Conservation (phyloP, 2,888 invertebrate species). For the Phania funesta region DNA sequence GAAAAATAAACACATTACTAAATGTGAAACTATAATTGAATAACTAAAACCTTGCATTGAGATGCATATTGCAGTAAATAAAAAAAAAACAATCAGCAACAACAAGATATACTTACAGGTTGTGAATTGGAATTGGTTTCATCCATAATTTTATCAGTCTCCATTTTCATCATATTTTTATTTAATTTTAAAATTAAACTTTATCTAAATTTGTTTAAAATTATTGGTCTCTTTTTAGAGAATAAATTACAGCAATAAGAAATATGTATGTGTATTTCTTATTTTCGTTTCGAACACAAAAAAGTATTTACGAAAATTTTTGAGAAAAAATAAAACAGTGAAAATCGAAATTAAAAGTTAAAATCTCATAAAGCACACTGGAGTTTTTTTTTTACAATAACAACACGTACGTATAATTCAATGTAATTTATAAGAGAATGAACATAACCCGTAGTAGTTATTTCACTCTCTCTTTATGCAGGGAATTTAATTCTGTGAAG, state of each 20-base stretch:
- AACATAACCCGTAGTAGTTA: background rate
- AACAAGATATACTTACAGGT: slow-evolving; percentile 79
- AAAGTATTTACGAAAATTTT: slow-evolving; percentile 33
- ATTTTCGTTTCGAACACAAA: slow-evolving; percentile 29
- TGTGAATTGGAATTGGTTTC: slow-evolving; percentile 87
- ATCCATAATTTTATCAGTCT: slow-evolving; percentile 94
- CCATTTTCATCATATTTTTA: slow-evolving; percentile 89
- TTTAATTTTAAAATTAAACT: slow-evolving; percentile 54
- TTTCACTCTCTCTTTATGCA: slow-evolving; percentile 4
- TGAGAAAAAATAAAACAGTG: slow-evolving; percentile 50
- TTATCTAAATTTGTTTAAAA: slow-evolving; percentile 43
- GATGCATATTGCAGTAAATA: slow-evolving; percentile 39
- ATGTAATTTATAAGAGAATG: slow-evolving; percentile 4
- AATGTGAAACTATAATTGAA: slow-evolving; percentile 57
- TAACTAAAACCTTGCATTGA: slow-evolving; percentile 62
- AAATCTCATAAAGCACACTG: slow-evolving; percentile 53
- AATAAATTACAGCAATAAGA: slow-evolving; percentile 26
- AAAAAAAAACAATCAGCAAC: slow-evolving; percentile 11
- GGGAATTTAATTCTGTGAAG: background rate
- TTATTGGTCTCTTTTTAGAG: slow-evolving; percentile 17
- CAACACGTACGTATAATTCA: slow-evolving; percentile 57
- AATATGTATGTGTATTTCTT: slow-evolving; percentile 34
- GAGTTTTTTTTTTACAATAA: slow-evolving; percentile 57
- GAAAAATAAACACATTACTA: slow-evolving; percentile 22
- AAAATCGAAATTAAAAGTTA: slow-evolving; percentile 52